Percentiles rank a stretch among this genome's conserved stretches.
Conservation (phyloP, 1,140 invertebrate species). For the Drosophila nikananu region DNA sequence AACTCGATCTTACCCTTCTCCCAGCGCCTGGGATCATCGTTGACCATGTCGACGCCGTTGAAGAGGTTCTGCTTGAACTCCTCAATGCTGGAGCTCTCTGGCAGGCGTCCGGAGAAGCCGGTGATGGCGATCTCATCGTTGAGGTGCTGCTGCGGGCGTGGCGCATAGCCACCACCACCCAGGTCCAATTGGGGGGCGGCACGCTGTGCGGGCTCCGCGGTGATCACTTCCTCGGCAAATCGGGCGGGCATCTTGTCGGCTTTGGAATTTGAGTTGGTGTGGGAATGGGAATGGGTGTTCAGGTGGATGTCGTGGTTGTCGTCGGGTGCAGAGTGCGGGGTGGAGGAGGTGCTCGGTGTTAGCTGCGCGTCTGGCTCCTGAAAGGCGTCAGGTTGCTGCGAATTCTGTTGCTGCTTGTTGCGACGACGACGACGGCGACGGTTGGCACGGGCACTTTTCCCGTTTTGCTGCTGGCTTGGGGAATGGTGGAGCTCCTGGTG, state of each 20-base stretch:
- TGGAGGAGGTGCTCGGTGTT: slow-evolving; percentile 72
- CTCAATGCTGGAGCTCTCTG: slow-evolving; percentile 94
- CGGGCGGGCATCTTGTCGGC: slow-evolving; percentile 81
- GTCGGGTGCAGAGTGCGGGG: slow-evolving; percentile 36
- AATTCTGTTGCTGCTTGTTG: slow-evolving; percentile 77
- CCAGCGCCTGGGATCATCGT: slow-evolving; percentile 94
- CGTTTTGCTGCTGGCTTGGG: slow-evolving; percentile 62
- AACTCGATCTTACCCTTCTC: slow-evolving; percentile 85
- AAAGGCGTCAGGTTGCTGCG: slow-evolving; percentile 71
- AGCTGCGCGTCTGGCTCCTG: slow-evolving; percentile 60
- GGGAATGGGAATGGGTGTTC: slow-evolving; percentile 23
- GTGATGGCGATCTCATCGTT: slow-evolving; percentile 94
- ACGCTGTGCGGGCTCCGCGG: slow-evolving; percentile 66
- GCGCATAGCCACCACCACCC: slow-evolving; percentile 69
- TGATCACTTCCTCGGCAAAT: slow-evolving; percentile 82
- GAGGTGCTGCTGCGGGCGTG: slow-evolving; percentile 50
- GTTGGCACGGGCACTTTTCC: slow-evolving; percentile 68
- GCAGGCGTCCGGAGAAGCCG: slow-evolving; percentile 95
- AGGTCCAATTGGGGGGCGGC: slow-evolving; percentile 79
- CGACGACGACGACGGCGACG: slow-evolving; percentile 77
- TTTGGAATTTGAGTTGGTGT: slow-evolving; percentile 5
- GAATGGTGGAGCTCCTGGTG: slow-evolving; percentile 36
- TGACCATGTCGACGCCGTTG: slow-evolving; percentile 94
- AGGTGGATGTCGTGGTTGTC: slow-evolving; percentile 27
- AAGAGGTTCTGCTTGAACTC: slow-evolving; percentile 96